phyloP scores from a whole-genome alignment of 2,113 vertebrate species.

The Psilopogon haemacephalus region DNA sequence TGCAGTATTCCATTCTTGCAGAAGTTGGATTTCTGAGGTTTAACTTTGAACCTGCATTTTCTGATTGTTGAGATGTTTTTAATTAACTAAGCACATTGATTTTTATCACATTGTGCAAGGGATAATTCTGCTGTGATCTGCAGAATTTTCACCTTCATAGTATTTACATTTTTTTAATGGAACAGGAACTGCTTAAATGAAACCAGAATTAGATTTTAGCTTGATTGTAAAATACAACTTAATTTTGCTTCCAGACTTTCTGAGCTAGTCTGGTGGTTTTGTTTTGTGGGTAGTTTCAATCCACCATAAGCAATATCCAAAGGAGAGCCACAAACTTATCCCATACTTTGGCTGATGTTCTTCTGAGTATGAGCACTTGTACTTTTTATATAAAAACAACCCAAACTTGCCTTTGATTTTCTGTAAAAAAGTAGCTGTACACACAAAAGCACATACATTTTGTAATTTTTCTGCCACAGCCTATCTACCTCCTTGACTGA shows the following conservation, averaged over 20 bases:
- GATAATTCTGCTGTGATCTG: neutral
- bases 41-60: neutral
- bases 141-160: neutral
- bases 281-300: no score
- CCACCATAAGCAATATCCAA: neutral
- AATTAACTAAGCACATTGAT: neutral
- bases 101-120: neutral
- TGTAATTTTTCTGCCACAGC: neutral
- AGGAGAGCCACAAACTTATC: neutral
- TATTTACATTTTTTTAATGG: neutral
- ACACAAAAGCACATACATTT: neutral
- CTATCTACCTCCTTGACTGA: neutral
- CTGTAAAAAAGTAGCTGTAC: neutral
- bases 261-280: no score
- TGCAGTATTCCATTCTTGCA: neutral
- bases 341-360: neutral
- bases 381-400: neutral
- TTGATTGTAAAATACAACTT: no score
- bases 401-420: neutral
- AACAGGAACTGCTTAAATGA: neutral
- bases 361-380: neutral
- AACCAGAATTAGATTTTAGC: neutral
- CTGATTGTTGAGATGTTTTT: neutral
- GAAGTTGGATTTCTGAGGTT: neutral
- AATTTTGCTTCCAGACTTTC: no score